Evolutionary conservation across 23 tunicate species (phyloP), one percentile per base, ranked within the genome.

Genomic region (Trididemnum clinides): DNA sequence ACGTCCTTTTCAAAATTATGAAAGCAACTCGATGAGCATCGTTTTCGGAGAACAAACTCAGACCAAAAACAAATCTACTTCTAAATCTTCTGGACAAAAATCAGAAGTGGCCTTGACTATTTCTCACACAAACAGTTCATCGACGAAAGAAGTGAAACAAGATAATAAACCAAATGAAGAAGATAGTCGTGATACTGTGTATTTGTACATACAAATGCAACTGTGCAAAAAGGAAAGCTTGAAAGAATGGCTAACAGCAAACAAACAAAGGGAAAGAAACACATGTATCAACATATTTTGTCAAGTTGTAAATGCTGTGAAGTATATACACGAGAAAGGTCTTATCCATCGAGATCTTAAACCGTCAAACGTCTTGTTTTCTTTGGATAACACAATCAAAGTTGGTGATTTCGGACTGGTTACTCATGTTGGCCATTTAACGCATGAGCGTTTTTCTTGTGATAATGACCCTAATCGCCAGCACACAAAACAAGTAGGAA

Each of bases 351-450:
- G 98, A 28, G 98, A 94, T 36, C 49, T 94, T 34, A 88, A 94
- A 83, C 98, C 98, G n/a, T 94, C 98, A 23, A 94, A 94, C 54
- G 94, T 94, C 12, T 81, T 94, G 64, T 94, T 94, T 86, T 94
- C 98, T 33, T 74, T 76, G 35, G 92, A 92, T 70, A 92, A 90
- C 0, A 71, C 82, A 4, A 63, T 94, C 31, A 94, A 94, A 94
- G 94, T 94, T 12, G 98, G 98, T 5, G 98, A 94, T 63, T 94
- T 94, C 44, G 98, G 98, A 0, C 34, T 94, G 69, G 98, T 94
- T 2, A 85, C 98, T 7, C 62, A 76, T 0, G 66, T 64, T 0
- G 87, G 90, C 37, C 85, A 89, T n/a, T 10, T 26, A 20, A 32
- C 50, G 28, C 10, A 0, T 15, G 83, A 82, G 34, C 54, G 21